Conservation (phyloP, 2,113 vertebrate genomes). For the Cynopterus brachyotis region DNA sequence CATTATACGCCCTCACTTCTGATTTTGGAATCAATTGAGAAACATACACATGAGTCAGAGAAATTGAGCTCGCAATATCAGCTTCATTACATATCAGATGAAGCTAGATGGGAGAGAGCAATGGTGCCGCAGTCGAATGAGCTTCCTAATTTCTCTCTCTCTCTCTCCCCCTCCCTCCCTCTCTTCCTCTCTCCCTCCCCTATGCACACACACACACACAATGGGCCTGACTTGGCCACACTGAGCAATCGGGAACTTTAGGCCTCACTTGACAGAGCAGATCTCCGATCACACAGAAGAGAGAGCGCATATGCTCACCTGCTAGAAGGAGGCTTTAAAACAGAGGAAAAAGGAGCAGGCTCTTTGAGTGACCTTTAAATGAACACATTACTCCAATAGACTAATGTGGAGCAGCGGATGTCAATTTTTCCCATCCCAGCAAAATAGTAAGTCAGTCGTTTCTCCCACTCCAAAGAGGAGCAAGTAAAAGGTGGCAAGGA, state of each 20-base stretch:
- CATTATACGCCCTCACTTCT: background rate
- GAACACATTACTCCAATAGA: background rate
- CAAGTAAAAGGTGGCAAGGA: background rate
- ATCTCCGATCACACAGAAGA: background rate
- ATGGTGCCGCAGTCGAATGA: background rate
- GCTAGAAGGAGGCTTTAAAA: background rate
- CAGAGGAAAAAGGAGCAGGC: background rate
- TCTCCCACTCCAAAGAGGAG: background rate
- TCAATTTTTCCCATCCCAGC: background rate
- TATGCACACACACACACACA: background rate
- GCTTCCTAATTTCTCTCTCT: no score
- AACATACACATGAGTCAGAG: background rate
- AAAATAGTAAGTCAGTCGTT: background rate
- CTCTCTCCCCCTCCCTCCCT: no score
- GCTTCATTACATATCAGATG: background rate
- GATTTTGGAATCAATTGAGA: background rate
- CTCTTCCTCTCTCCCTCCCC: no score
- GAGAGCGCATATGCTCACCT: accelerated
- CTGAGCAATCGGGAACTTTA: background rate
- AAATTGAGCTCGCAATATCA: background rate
- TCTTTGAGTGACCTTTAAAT: background rate
- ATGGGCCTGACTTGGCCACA: background rate
- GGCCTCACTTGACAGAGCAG: background rate
- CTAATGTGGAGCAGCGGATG: background rate
- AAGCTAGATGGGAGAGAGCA: background rate